These are phyloP conservation scores for Poecilobothrus nobilitatus DNA, from an alignment of 2,888 invertebrate species.

Conservation along the genomic window DNA sequence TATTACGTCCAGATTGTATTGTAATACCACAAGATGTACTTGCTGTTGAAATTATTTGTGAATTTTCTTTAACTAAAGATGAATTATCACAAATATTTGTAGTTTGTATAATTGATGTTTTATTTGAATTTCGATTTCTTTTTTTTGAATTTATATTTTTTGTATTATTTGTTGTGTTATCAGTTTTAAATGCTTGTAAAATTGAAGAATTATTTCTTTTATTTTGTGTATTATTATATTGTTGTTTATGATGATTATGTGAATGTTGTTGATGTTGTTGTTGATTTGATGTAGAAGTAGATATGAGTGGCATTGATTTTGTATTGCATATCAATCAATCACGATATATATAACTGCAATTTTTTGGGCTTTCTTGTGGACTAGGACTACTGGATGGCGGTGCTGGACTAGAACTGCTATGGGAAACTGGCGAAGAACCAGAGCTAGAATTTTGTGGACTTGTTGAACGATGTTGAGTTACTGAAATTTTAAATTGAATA, in stretches of 20 bases:
- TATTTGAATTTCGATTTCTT: not conserved
- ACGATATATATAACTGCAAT: constrained; percentile 46
- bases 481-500: constrained; percentile 28
- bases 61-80: constrained; percentile 14
- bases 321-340: constrained; percentile 46
- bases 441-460: constrained; percentile 46
- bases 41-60: constrained; percentile 14
- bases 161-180: not conserved
- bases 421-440: constrained; percentile 45
- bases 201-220: constrained; percentile 21
- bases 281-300: constrained; percentile 26
- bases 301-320: constrained; percentile 44
- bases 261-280: constrained; percentile 15
- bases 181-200: not conserved
- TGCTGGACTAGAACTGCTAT: constrained; percentile 46
- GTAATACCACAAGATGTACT: constrained; percentile 16
- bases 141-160: not conserved
- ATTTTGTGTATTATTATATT: constrained; percentile 9
- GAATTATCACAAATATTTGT: constrained; percentile 5
- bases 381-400: constrained; percentile 46
- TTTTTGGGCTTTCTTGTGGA: constrained; percentile 46
- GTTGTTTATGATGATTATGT: constrained; percentile 21
- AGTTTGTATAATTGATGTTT: not conserved
- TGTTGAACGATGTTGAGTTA: constrained; percentile 46
- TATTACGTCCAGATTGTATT: not conserved